These are phyloP conservation scores for Stramonita haemastoma DNA, from an alignment of 2,888 invertebrate species.

Conservation along the genomic window DNA sequence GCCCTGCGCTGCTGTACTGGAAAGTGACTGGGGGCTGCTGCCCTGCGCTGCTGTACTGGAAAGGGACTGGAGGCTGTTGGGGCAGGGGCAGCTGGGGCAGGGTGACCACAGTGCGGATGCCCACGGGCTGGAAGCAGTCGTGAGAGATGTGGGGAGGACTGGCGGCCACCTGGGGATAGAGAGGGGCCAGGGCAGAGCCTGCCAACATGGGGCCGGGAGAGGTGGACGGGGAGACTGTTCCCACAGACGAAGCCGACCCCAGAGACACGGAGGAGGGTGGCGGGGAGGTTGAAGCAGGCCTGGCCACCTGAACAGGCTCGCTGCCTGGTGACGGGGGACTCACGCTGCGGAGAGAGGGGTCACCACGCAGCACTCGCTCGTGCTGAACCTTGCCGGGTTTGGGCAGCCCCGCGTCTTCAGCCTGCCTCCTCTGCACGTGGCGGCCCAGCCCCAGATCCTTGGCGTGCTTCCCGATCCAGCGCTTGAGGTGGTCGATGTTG, in stretches of 20 bases:
- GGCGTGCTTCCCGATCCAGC: conserved; percentile 37
- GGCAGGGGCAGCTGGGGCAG: not conserved
- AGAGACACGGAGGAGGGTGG: not conserved
- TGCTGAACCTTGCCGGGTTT: not conserved
- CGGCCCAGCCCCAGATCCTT: conserved; percentile 11
- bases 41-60: not conserved
- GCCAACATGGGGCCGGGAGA: not conserved
- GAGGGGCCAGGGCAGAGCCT: not conserved
- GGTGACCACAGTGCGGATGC: not conserved
- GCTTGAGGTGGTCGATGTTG: conserved; percentile 27
- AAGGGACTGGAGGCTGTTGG: not conserved
- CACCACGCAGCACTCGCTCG: conserved; percentile 24
- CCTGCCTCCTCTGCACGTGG: not conserved
- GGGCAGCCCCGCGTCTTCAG: not conserved
- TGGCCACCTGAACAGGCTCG: not conserved
- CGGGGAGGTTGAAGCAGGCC: not conserved
- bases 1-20: not conserved
- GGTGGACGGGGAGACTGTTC: not conserved
- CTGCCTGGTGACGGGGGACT: not conserved
- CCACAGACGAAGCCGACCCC: not conserved
- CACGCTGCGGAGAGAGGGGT: conserved; percentile 12
- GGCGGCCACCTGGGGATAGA: not conserved
- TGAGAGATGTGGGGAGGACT: not conserved
- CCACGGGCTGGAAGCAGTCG: not conserved
- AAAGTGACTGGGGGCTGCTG: not conserved